Conservation (phyloP, 2,797 vertebrate genomes). For the Catharus ustulatus region DNA sequence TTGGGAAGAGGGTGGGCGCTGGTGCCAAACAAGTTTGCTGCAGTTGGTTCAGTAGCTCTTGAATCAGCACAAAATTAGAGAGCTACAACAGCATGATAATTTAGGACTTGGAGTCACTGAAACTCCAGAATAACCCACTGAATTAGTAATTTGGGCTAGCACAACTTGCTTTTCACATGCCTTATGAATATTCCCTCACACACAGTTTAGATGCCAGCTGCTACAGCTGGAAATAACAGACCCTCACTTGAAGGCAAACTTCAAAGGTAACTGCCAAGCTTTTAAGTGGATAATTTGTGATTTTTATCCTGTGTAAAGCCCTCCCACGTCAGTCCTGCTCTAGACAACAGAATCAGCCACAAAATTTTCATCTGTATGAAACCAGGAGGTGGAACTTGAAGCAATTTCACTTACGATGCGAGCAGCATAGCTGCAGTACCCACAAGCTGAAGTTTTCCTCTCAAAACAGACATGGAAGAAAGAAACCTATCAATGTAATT, state of each 20-base stretch:
- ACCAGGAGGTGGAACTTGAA: not conserved
- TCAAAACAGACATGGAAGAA: conserved; percentile 96
- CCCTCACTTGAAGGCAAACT: not conserved
- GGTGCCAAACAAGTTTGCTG: not conserved
- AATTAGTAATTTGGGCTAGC: not conserved
- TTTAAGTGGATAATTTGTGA: not conserved
- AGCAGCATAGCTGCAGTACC: conserved; percentile 97
- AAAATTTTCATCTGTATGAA: not conserved
- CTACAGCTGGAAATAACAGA: not conserved
- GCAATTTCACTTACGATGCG: conserved; percentile 90
- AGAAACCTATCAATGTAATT: conserved; percentile 99
- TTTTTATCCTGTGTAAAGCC: not conserved
- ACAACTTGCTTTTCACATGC: not conserved
- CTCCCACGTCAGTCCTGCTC: accelerated
- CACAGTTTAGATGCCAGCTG: not conserved
- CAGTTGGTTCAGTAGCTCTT: not conserved
- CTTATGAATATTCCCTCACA: not conserved
- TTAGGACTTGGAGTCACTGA: not conserved
- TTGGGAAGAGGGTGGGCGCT: not conserved
- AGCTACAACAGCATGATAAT: not conserved
- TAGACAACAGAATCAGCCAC: not conserved
- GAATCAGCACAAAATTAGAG: not conserved
- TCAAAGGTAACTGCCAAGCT: not conserved
- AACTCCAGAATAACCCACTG: not conserved
- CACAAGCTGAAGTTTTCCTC: conserved; percentile 98